A percentile compares a stretch with the other conserved stretches of the same genome.
phyloP scores from a whole-genome alignment of 2,113 vertebrate genomes.

The Hydrolagus affinis region DNA sequence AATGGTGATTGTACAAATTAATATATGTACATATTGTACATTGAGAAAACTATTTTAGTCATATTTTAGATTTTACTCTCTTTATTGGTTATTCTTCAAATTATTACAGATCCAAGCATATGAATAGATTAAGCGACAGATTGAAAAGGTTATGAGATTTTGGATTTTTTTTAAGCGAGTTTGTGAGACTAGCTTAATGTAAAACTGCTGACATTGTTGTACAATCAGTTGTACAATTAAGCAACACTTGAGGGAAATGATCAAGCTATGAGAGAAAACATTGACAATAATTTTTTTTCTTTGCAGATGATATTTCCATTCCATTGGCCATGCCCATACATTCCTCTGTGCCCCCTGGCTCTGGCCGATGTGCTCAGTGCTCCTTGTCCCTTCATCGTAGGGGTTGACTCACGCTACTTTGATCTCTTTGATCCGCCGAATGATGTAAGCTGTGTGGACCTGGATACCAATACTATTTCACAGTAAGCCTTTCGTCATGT shows the following conservation, averaged over 20 bases:
- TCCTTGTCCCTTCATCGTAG: conserved; percentile 94
- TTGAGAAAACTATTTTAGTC: neutral
- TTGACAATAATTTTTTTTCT: conserved; percentile 21
- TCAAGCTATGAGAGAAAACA: neutral
- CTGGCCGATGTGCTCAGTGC: conserved; percentile 92
- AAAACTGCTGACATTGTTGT: neutral
- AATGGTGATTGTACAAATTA: neutral
- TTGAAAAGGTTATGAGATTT: neutral
- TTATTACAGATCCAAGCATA: neutral
- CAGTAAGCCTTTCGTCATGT: conserved; percentile 71
- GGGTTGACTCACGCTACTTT: conserved; percentile 95
- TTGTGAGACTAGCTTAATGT: neutral
- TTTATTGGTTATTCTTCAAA: neutral
- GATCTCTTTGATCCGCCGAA: conserved; percentile 91
- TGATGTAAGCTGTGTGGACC: conserved; percentile 92
- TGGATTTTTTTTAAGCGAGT: neutral
- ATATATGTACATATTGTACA: neutral
- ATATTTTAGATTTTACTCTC: neutral
- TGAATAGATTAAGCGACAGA: neutral
- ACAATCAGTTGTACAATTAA: neutral
- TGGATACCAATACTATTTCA: conserved; percentile 97
- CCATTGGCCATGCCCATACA: conserved; percentile 96
- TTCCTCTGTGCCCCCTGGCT: conserved; percentile 90
- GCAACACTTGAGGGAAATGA: neutral
- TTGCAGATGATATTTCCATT: conserved; percentile 98